These are phyloP conservation scores for Micromussa lordhowensis DNA, from an alignment of 92 coral and sea anemone species.

Conservation along the genomic window DNA sequence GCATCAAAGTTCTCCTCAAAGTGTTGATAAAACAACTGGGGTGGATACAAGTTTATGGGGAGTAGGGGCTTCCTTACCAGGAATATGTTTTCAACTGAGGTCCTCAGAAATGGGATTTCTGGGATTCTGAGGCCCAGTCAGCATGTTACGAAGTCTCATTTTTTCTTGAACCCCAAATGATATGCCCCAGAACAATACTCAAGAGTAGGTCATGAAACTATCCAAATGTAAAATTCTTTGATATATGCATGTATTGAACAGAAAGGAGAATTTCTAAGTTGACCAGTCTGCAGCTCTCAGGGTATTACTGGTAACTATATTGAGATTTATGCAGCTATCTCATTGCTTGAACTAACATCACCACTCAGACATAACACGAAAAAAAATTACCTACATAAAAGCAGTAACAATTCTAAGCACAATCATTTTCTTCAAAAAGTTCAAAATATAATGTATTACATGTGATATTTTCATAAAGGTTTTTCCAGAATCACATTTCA, in stretches of 20 bases:
- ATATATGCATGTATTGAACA: background rate
- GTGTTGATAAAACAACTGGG: no score
- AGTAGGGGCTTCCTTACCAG: no score
- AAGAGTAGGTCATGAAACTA: no score
- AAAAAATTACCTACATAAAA: background rate
- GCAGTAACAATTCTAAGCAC: background rate
- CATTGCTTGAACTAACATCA: no score
- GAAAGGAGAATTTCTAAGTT: background rate
- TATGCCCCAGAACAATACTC: no score
- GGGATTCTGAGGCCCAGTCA: no score
- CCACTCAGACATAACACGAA: background rate
- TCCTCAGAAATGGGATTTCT: no score
- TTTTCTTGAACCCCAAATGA: no score
- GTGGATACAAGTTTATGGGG: no score
- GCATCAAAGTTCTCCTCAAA: background rate
- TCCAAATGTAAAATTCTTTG: background rate
- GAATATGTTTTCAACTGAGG: no score
- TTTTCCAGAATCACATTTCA: background rate
- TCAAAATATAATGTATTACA: background rate
- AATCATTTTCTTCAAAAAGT: background rate
- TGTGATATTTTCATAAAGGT: background rate
- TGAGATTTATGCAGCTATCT: background rate
- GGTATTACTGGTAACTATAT: background rate
- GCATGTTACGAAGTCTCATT: no score
- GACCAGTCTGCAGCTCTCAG: background rate